Evolutionary conservation across 2,113 vertebrate genomes (phyloP).

Genomic region (Tragulus kanchil): DNA sequence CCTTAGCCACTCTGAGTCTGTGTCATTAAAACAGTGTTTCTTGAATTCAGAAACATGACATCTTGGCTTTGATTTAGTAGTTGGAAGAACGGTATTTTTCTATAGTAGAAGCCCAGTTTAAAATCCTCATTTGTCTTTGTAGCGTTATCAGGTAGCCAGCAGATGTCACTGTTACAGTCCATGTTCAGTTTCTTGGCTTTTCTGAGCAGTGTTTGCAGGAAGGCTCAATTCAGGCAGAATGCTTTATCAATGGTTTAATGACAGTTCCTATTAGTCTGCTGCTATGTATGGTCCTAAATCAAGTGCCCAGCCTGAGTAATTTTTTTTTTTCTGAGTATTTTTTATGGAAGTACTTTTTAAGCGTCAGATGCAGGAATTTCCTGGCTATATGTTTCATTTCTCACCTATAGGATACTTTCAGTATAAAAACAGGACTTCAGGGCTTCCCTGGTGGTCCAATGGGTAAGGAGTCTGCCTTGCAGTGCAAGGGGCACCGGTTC

Average conservation of each 20-base stretch:
- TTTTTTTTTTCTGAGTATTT: background rate
- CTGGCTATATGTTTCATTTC: background rate
- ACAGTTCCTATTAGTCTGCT: conserved; percentile 64
- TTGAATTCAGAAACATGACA: conserved; percentile 54
- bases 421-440: conserved; percentile 20
- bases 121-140: conserved; percentile 74
- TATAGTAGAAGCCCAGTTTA: background rate
- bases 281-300: conserved; percentile 56
- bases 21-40: conserved; percentile 71
- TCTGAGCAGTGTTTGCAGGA: conserved; percentile 46
- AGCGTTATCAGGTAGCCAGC: conserved; percentile 62
- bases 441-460: too few relatives aligned
- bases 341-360: conserved; percentile 36
- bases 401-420: background rate
- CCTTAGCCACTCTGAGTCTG: conserved; percentile 45
- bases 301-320: background rate
- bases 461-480: too few relatives aligned
- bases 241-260: conserved; percentile 49
- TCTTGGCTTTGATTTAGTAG: conserved; percentile 74
- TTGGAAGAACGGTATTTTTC: conserved; percentile 54
- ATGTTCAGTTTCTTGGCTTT: conserved; percentile 39
- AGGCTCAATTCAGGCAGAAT: background rate
- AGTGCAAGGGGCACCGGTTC: too few relatives aligned
- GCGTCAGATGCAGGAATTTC: conserved; percentile 38
- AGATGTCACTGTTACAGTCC: conserved; percentile 79